Evolutionary conservation across 2,797 vertebrate genomes (phyloP).

Genomic region (Falco concolor): DNA sequence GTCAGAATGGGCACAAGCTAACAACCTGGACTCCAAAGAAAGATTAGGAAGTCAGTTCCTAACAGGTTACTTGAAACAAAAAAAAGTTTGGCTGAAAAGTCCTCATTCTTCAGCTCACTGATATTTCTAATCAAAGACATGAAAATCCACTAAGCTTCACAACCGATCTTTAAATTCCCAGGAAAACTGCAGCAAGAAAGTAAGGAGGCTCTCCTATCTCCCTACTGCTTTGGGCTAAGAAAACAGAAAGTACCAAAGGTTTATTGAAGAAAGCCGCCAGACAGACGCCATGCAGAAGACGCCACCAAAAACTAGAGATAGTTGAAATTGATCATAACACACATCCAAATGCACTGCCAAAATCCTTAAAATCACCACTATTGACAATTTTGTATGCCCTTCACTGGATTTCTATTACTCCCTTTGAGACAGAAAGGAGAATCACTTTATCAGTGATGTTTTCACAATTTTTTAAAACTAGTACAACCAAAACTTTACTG

Average conservation of each 20-base stretch:
- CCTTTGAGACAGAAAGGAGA: neutral
- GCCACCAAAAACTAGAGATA: neutral
- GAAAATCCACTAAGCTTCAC: neutral
- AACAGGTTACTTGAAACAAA: neutral
- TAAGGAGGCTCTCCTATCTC: neutral
- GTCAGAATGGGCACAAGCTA: neutral
- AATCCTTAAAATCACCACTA: neutral
- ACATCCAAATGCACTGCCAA: neutral
- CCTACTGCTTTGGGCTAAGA: neutral
- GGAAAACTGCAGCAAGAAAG: neutral
- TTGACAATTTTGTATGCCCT: neutral
- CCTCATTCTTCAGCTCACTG: neutral
- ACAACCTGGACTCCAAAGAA: neutral
- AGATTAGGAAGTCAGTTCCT: neutral
- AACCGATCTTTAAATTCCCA: neutral
- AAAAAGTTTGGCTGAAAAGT: neutral
- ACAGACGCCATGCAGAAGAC: neutral
- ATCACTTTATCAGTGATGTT: neutral
- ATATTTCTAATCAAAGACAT: neutral
- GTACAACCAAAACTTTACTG: neutral
- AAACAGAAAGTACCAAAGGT: neutral
- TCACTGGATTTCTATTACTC: neutral
- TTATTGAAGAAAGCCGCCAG: neutral
- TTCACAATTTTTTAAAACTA: neutral
- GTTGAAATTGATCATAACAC: neutral